Conservation (phyloP, 2,888 invertebrate species). For the Griposia aprilina region DNA sequence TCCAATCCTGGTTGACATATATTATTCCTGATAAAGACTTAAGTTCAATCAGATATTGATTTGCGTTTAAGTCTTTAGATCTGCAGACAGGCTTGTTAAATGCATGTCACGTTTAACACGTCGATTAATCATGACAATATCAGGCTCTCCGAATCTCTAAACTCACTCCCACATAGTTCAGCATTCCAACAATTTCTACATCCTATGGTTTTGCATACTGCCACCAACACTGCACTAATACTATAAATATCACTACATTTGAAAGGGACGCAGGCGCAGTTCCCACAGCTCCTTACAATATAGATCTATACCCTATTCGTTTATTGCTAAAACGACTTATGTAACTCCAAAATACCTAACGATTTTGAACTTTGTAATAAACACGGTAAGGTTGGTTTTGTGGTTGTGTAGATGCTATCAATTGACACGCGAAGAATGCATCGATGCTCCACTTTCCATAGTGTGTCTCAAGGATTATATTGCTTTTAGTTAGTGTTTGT, state of each 20-base stretch:
- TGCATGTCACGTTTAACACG: conserved; percentile 28
- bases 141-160: conserved; percentile 42
- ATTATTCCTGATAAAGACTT: not conserved
- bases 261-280: conserved; percentile 82
- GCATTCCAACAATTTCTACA: conserved; percentile 66
- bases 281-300: conserved; percentile 83
- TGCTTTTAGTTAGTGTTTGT: conserved; percentile 52
- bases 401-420: conserved; percentile 49
- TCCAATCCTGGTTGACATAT: not conserved
- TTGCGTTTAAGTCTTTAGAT: conserved; percentile 15
- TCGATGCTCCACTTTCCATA: conserved; percentile 83
- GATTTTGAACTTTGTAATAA: conserved; percentile 50
- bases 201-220: conserved; percentile 65
- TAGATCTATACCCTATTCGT: conserved; percentile 68
- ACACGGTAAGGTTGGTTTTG: conserved; percentile 46
- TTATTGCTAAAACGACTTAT: conserved; percentile 60
- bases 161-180: conserved; percentile 56
- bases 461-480: conserved; percentile 76
- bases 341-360: not conserved
- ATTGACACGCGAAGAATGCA: conserved; percentile 79
- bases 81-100: not conserved
- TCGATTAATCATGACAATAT: conserved; percentile 54
- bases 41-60: not conserved
- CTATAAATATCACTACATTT: conserved; percentile 80
- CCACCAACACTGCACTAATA: conserved; percentile 51